Conservation (phyloP, 2,113 vertebrate genomes). For the Lamprologus callipterus region DNA sequence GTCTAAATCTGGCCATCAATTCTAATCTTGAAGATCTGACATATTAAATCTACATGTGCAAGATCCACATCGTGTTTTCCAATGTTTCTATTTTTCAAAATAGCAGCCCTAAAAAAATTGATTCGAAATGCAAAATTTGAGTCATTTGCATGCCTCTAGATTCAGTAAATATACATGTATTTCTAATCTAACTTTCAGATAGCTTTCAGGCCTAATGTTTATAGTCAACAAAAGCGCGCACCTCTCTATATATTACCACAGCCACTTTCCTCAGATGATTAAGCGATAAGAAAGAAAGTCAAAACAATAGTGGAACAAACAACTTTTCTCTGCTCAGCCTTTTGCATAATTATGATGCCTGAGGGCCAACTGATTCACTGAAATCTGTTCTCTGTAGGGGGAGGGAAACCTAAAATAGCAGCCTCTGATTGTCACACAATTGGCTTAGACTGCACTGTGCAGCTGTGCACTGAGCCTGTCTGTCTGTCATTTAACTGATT, state of each 20-base stretch:
- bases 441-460: slow-evolving; percentile 70
- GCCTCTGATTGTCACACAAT: slow-evolving; percentile 75
- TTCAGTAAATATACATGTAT: slow-evolving; percentile 21
- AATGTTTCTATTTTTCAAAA: neutral
- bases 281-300: slow-evolving; percentile 58
- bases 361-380: slow-evolving; percentile 68
- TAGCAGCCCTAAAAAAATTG: neutral
- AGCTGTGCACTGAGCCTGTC: slow-evolving; percentile 69
- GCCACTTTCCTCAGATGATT: slow-evolving; percentile 52
- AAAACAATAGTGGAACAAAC: slow-evolving; percentile 68
- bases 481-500: slow-evolving; percentile 74
- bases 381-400: slow-evolving; percentile 67
- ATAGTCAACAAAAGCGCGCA: slow-evolving; percentile 24
- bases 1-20: neutral
- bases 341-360: slow-evolving; percentile 73
- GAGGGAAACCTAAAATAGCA: slow-evolving; percentile 71
- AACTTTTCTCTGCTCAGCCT: slow-evolving; percentile 63
- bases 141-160: slow-evolving; percentile 33
- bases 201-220: slow-evolving; percentile 42
- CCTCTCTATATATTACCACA: slow-evolving; percentile 44
- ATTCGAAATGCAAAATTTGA: slow-evolving; percentile 28
- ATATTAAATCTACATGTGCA: neutral
- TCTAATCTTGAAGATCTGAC: neutral
- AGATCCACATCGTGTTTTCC: neutral
- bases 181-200: slow-evolving; percentile 45